These are phyloP conservation scores for Aporophyla nigra DNA, from an alignment of 2,888 invertebrate species.

Conservation along the genomic window DNA sequence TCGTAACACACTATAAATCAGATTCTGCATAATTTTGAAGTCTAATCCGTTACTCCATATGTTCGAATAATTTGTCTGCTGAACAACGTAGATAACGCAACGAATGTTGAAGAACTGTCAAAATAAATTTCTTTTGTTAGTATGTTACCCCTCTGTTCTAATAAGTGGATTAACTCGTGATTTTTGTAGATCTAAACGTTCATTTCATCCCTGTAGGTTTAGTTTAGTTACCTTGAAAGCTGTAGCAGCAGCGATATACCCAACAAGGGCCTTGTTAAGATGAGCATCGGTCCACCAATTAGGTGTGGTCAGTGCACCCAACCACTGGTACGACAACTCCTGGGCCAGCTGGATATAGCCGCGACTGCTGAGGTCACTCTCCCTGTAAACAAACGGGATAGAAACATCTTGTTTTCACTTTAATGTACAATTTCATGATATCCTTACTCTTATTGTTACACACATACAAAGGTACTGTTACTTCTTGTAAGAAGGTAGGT, in stretches of 20 bases:
- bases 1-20: no score
- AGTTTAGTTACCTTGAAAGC: conserved; percentile 91
- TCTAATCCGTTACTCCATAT: no score
- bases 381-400: conserved; percentile 85
- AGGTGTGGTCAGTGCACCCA: conserved; percentile 94
- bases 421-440: neutral
- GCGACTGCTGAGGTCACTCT: conserved; percentile 93
- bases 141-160: no score
- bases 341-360: conserved; percentile 93
- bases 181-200: no score
- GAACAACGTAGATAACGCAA: no score
- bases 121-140: no score
- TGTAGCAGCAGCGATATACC: conserved; percentile 94
- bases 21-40: no score
- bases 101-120: no score
- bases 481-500: neutral
- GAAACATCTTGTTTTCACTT: neutral
- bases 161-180: no score
- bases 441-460: neutral
- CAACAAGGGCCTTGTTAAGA: conserved; percentile 94
- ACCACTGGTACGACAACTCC: conserved; percentile 95
- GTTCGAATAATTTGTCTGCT: no score
- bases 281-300: conserved; percentile 95
- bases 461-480: neutral
- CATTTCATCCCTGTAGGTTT: no score